Evolutionary conservation across 2,797 vertebrate genomes (phyloP), one percentile per base, ranked within the genome.

Genomic region (Dendrocincla tyrannina): DNA sequence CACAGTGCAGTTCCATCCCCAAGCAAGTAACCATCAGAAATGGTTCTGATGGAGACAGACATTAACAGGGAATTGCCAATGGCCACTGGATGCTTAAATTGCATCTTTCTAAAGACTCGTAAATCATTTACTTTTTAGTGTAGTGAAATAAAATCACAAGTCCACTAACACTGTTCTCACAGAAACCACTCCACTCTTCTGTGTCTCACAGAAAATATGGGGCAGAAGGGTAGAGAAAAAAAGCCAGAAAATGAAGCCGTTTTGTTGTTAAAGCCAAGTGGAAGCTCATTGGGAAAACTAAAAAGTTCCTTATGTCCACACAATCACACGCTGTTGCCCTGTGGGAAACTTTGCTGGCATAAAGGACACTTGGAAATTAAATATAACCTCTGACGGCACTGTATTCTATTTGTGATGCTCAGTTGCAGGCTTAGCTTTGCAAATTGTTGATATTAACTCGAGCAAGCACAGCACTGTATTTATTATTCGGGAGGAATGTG

Each of bases 311-410:
- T 91, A 58, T 92, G 84, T 93, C 72, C 60, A 37, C 63, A 76
- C 56, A 62, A 94, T 68, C 56, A 68, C 90, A 95, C 59, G 70
- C 64, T 11, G 3, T 56, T 93, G 35, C 89, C 37, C 75, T 91
- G 88, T 94, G 91, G 95, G 93, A 95, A 94, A 50, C 77, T 63
- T 96, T 93, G 88, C 77, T 95, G 90, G 77, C 85, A 32, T 67
- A 70, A 75, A 67, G 52, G 82, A 66, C 35, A 13, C 37, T 69
- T 89, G 77, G 70, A 95, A 93, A 95, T 96, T 41, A 91, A 96
- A 90, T 91, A 74, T 60, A 93, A 86, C 67, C 59, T 88, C 44
- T 76, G 72, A 76, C 0, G 1, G 80, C 85, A 69, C 52, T 58
- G 47, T 10, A 2, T 90, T 90, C 85, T 90, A 4, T 88, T 93